Conservation (phyloP, 2,113 vertebrate genomes). For the Passer montanus region DNA sequence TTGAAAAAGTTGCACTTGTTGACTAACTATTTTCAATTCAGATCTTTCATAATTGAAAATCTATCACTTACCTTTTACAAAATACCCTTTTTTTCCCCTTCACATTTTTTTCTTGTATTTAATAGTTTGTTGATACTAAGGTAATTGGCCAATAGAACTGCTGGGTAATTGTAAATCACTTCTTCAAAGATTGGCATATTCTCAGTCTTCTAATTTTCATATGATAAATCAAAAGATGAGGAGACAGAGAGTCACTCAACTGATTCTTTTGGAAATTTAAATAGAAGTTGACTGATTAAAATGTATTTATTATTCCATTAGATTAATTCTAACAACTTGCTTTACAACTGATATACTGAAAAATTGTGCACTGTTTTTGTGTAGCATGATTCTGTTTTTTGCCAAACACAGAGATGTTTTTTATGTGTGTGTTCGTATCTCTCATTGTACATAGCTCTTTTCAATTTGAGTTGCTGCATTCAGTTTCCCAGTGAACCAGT, state of each 20-base stretch:
- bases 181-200: not conserved
- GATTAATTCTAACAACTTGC: not conserved
- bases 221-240: not conserved
- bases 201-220: not conserved
- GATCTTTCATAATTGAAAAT: not conserved
- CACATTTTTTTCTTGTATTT: not conserved
- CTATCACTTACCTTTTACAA: not conserved
- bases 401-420: not conserved
- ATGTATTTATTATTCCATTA: not conserved
- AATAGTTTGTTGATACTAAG: not conserved
- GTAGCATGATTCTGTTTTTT: not conserved
- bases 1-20: not conserved
- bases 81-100: not conserved
- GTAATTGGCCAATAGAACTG: not conserved
- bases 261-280: not conserved
- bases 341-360: not conserved
- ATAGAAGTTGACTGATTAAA: not conserved
- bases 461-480: not conserved
- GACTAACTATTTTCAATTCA: not conserved
- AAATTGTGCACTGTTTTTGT: not conserved
- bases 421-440: not conserved
- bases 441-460: rapidly evolving
- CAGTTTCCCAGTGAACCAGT: not conserved
- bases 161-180: not conserved
- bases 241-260: not conserved